Percentiles rank a stretch among this genome's conserved stretches.
Conservation (phyloP, 2,113 vertebrate genomes). For the Pycnonotus jocosus region DNA sequence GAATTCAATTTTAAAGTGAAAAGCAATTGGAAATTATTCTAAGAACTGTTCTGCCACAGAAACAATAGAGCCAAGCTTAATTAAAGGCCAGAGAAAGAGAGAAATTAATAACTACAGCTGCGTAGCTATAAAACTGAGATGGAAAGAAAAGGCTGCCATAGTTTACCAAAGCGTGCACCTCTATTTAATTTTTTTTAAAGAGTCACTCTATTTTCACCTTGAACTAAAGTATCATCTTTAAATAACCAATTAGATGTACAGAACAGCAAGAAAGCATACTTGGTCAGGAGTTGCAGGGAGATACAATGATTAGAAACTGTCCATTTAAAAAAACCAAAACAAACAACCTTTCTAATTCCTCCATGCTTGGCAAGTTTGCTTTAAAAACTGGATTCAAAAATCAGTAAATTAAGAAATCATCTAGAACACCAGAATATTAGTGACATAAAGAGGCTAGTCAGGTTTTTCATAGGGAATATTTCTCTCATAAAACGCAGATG, state of each 20-base stretch:
- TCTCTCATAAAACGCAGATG: background rate
- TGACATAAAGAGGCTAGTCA: background rate
- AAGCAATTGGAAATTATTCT: constrained; percentile 55
- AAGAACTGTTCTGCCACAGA: constrained; percentile 28
- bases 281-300: background rate
- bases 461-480: background rate
- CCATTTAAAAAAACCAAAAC: background rate
- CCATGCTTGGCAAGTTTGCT: background rate
- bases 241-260: background rate
- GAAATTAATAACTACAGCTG: constrained; percentile 22
- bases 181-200: background rate
- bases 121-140: background rate
- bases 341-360: background rate
- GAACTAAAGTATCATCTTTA: background rate
- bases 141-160: background rate
- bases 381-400: background rate
- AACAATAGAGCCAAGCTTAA: constrained; percentile 10
- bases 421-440: background rate
- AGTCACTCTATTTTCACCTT: background rate
- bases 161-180: background rate
- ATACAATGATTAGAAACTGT: background rate
- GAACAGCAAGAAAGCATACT: background rate
- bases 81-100: constrained; percentile 53
- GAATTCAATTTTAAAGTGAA: constrained; percentile 17
- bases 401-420: background rate